A percentile compares a stretch with the other conserved stretches of the same genome.
Evolutionary conservation across 2,113 vertebrate genomes (phyloP).

Genomic region (human (Homo sapiens)): GRCh38 chr1:30892501-30893000

Average conservation of each 20-base stretch:
- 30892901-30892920: neutral
- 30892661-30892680: neutral
- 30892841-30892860: neutral
- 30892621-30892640: neutral
- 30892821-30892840: neutral
- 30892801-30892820: neutral
- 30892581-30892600: too few relatives aligned
- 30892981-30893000: neutral
- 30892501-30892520: neutral
- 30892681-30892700: neutral
- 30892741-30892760: neutral
- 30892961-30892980: neutral
- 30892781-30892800: neutral
- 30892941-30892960: neutral
- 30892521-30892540: neutral
- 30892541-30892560: neutral
- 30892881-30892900: neutral
- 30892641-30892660: neutral
- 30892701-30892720: neutral
- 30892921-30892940: neutral
- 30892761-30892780: accelerated
- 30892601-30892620: neutral
- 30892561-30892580: neutral
- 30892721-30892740: too few relatives aligned
- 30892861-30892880: neutral